phyloP scores from a whole-genome alignment of 2,113 vertebrate genomes.

The Sylvia atricapilla region DNA sequence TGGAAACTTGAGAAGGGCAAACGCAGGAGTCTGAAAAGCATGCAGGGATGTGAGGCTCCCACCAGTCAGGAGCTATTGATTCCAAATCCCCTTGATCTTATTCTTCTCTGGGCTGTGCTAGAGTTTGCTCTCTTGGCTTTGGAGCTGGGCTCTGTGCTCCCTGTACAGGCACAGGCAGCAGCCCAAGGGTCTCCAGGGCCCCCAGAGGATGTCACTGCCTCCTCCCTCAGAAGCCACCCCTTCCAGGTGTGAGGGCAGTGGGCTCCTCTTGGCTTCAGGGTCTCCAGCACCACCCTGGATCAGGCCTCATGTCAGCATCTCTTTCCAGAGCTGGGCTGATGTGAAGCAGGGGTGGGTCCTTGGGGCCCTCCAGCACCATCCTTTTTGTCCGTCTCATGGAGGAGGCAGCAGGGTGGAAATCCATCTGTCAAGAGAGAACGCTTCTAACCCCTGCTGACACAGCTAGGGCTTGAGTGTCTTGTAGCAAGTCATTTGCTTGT shows the following conservation, averaged over 20 bases:
- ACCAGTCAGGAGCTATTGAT: constrained; percentile 14
- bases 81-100: constrained; percentile 53
- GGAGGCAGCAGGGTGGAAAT: not conserved
- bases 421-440: not conserved
- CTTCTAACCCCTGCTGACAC: not conserved
- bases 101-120: not conserved
- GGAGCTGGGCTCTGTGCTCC: fast-evolving
- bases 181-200: not conserved
- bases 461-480: not conserved
- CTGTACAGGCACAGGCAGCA: not conserved
- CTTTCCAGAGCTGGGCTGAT: not conserved
- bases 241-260: fast-evolving
- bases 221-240: not conserved
- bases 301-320: not conserved
- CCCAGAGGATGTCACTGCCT: not conserved
- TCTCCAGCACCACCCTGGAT: not conserved
- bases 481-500: not conserved
- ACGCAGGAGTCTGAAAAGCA: not conserved
- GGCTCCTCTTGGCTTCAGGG: not conserved
- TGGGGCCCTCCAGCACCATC: not conserved
- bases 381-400: not conserved
- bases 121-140: not conserved
- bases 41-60: not conserved
- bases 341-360: not conserved
- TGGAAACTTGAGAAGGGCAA: constrained; percentile 50